phyloP scores from a whole-genome alignment of 1,140 invertebrate genomes.

The Pseudoatta argentina region DNA sequence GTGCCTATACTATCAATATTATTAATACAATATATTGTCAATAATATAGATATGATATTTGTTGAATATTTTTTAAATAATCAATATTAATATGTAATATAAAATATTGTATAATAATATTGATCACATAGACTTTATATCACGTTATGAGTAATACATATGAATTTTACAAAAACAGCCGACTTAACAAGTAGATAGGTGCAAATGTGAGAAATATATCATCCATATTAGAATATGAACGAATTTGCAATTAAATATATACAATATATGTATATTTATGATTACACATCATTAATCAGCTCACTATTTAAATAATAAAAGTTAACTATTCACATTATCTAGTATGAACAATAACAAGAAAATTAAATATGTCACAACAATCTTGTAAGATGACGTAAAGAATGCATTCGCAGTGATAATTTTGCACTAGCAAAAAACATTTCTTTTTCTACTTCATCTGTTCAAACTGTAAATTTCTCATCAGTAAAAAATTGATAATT shows the following conservation, averaged over 20 bases:
- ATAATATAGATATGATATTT: conserved; percentile 19
- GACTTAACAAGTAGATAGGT: conserved; percentile 55
- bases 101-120: conserved; percentile 11
- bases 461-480: not conserved
- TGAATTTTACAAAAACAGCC: conserved; percentile 39
- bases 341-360: conserved; percentile 33
- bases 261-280: conserved; percentile 27
- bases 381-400: not conserved
- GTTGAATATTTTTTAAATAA: not conserved
- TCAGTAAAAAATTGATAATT: not conserved
- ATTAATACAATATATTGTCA: conserved; percentile 15
- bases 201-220: conserved; percentile 54
- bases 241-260: conserved; percentile 35
- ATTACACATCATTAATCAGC: conserved; percentile 36
- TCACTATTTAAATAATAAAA: conserved; percentile 12
- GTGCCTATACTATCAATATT: conserved; percentile 15
- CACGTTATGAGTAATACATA: conserved; percentile 60
- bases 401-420: conserved; percentile 1
- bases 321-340: conserved; percentile 37
- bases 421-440: not conserved
- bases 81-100: not conserved
- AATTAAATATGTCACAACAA: conserved; percentile 24
- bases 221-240: conserved; percentile 26
- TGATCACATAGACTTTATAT: conserved; percentile 20
- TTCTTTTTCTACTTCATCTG: not conserved